These are phyloP conservation scores for Planiliza haematocheilus DNA, from an alignment of 2,113 vertebrate genomes.

Conservation along the genomic window DNA sequence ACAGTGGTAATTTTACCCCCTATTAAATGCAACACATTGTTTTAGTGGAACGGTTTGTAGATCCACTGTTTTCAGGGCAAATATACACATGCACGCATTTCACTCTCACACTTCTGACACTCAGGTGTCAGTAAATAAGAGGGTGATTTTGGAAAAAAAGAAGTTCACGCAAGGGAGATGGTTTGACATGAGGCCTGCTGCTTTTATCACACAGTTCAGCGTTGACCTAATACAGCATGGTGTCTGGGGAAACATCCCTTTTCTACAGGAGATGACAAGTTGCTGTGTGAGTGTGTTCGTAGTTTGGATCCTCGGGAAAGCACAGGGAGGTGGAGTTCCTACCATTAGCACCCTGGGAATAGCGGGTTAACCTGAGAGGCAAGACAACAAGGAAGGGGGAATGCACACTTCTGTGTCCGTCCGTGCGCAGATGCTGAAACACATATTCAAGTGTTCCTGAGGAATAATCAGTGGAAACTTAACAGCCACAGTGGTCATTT, in stretches of 20 bases:
- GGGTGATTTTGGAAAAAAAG: background rate
- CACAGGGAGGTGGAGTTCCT: slow-evolving; percentile 20
- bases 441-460: background rate
- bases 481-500: slow-evolving; percentile 25
- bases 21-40: background rate
- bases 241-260: slow-evolving; percentile 23
- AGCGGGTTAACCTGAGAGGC: slow-evolving; percentile 1
- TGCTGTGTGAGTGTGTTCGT: background rate
- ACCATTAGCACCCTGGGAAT: slow-evolving; percentile 1
- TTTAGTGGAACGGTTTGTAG: background rate
- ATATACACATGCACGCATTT: background rate
- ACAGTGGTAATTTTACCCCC: background rate
- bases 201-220: slow-evolving; percentile 56
- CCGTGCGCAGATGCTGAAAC: background rate
- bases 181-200: slow-evolving; percentile 25
- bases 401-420: background rate
- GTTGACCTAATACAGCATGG: slow-evolving; percentile 38
- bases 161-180: slow-evolving; percentile 15
- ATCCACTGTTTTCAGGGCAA: background rate
- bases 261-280: slow-evolving; percentile 8
- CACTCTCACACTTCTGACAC: background rate
- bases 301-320: background rate
- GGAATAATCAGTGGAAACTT: background rate
- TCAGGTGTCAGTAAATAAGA: background rate
- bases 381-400: background rate